These are phyloP conservation scores for Tipula vernalis DNA, from an alignment of 2,888 invertebrate species.

Conservation along the genomic window DNA sequence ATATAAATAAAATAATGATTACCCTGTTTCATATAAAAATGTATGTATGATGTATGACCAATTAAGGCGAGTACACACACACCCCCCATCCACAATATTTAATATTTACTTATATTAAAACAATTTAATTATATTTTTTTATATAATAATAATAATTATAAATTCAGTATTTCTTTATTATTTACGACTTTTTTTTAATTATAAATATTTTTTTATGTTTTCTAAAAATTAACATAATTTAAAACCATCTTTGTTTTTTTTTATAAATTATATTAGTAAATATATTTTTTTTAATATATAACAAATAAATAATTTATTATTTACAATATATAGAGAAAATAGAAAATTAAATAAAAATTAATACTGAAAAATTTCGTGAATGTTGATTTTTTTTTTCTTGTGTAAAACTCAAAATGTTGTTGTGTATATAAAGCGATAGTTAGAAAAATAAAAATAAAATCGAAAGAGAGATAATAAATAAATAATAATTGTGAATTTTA, in stretches of 20 bases:
- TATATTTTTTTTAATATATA: background rate
- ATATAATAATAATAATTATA: background rate
- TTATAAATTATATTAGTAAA: background rate
- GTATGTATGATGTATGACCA: background rate
- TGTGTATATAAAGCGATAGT: background rate
- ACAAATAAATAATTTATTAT: background rate
- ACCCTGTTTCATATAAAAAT: background rate
- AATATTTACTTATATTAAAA: background rate
- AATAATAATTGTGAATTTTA: background rate
- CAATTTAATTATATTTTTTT: background rate
- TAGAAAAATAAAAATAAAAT: background rate
- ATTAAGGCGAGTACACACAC: background rate
- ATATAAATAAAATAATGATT: background rate
- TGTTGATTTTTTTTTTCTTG: background rate
- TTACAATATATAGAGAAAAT: background rate
- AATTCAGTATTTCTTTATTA: slow-evolving; percentile 4
- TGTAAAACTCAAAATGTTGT: background rate
- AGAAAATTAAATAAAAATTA: background rate
- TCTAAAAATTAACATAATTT: background rate
- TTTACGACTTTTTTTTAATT: background rate
- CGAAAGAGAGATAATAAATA: background rate
- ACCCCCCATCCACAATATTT: background rate
- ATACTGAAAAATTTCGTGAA: background rate
- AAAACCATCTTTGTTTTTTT: background rate
- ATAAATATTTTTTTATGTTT: background rate